A percentile compares a stretch with the other conserved stretches of the same genome.
phyloP scores from a whole-genome alignment of 2,113 vertebrate species.

The Eublepharis macularius region DNA sequence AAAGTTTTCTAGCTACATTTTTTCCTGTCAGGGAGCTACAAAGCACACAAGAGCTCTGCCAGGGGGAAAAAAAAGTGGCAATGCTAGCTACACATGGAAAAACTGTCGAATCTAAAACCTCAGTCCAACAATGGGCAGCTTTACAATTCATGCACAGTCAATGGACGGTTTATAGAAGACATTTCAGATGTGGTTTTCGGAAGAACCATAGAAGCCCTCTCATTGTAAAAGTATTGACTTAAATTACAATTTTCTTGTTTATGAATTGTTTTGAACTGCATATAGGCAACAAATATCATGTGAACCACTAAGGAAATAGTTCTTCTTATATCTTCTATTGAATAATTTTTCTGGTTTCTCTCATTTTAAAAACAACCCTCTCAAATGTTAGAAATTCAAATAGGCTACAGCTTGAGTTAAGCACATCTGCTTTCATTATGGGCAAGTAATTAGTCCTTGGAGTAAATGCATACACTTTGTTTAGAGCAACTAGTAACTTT shows the following conservation, averaged over 20 bases:
- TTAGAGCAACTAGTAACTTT: constrained; percentile 4
- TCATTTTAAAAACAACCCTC: background rate
- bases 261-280: background rate
- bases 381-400: background rate
- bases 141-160: background rate
- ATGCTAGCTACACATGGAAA: background rate
- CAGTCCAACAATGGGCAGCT: background rate
- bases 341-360: background rate
- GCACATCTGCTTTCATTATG: constrained; percentile 18
- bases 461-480: background rate
- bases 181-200: background rate
- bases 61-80: background rate
- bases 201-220: background rate
- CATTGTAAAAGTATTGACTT: background rate
- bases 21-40: background rate
- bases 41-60: too few species aligned
- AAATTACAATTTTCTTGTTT: background rate
- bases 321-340: background rate
- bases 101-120: background rate
- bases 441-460: background rate
- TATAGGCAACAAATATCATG: background rate
- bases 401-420: constrained; percentile 11
- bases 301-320: background rate
- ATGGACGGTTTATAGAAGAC: background rate
- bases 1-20: background rate